Evolutionary conservation across 2,113 vertebrate genomes (phyloP), one percentile per base, ranked within the genome.

Genomic region (Oncorhynchus gorbuscha): DNA sequence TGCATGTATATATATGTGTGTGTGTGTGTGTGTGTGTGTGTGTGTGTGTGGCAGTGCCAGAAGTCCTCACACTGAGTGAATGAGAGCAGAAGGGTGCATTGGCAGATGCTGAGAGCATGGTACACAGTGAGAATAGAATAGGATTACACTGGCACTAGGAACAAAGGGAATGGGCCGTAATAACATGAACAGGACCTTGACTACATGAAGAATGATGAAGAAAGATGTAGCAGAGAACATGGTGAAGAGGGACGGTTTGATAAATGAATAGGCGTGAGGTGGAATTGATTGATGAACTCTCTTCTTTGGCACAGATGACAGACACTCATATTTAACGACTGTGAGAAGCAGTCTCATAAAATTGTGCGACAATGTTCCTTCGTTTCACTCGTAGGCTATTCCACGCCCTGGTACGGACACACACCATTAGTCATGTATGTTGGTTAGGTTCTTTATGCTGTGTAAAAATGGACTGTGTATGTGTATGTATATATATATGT

Each of bases 21-120:
- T 45, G 5, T 35, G 5, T 67, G 18, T 69, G 8, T 45, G 39
- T 45, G 9, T 45, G 39, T 45, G 39, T 45, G 6, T 35, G 6
- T 35, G 35, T 35, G 35, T 7, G 35, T 35, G 35, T 35, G 61
- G n/a, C 61, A 71, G 78, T 85, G 81, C 79, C 76, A 74, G 70
- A 26, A 59, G 35, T 85, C 71, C 67, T 55, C 51, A 55, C 71
- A 67, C 74, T 81, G 81, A 58, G 73, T 32, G 81, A 80, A 77
- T 74, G 76, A 80, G 76, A 84, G 16, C 72, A 74, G 77, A 73
- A 59, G 79, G 73, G 76, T 74, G 69, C 71, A 84, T 81, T 82
- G 84, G 79, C 81, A 88, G 83, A 86, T 83, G 78, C 71, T 85
- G 73, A 4, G 18, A 69, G 20, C 16, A 69, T 26, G 67, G 20